phyloP scores from a whole-genome alignment of 92 coral and sea anemone genomes.

The Chrysogorgia sp. region DNA sequence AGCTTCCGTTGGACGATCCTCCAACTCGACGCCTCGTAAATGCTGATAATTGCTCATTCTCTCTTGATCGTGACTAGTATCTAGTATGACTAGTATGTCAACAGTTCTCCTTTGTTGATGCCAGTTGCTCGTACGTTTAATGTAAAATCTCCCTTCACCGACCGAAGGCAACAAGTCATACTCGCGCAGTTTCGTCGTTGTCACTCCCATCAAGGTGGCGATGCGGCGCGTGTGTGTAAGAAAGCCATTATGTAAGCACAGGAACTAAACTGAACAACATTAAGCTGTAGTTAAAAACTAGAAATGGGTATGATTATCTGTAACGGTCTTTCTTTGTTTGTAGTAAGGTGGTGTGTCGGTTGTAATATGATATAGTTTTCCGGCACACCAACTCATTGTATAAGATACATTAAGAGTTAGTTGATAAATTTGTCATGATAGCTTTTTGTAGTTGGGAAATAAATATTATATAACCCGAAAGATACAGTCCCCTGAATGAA shows the following conservation, averaged over 20 bases:
- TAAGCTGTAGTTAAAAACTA: conserved; percentile 32
- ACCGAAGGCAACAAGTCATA: not conserved
- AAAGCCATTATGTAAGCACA: conserved; percentile 20
- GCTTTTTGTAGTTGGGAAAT: too few species aligned
- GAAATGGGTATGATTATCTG: too few species aligned
- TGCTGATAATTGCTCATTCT: conserved; percentile 26
- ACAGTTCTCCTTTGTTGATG: conserved; percentile 41
- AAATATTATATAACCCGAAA: too few species aligned
- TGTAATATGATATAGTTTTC: too few species aligned
- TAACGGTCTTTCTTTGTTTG: too few species aligned
- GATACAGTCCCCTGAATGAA: too few species aligned
- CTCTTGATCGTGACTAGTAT: too few species aligned
- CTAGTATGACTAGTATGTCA: too few species aligned
- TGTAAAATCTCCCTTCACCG: not conserved
- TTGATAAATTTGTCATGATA: too few species aligned
- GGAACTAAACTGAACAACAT: conserved; percentile 18
- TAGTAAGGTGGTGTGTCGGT: too few species aligned
- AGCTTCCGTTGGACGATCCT: not conserved
- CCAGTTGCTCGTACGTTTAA: conserved; percentile 22
- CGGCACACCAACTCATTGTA: too few species aligned
- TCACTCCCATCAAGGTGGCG: conserved; percentile 35
- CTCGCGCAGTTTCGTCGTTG: conserved; percentile 8
- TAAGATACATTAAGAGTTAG: too few species aligned
- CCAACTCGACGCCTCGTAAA: conserved; percentile 4
- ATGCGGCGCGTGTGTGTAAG: conserved; percentile 38